These are phyloP conservation scores for Eristalis pertinax DNA, from an alignment of 2,888 invertebrate species.

Conservation along the genomic window DNA sequence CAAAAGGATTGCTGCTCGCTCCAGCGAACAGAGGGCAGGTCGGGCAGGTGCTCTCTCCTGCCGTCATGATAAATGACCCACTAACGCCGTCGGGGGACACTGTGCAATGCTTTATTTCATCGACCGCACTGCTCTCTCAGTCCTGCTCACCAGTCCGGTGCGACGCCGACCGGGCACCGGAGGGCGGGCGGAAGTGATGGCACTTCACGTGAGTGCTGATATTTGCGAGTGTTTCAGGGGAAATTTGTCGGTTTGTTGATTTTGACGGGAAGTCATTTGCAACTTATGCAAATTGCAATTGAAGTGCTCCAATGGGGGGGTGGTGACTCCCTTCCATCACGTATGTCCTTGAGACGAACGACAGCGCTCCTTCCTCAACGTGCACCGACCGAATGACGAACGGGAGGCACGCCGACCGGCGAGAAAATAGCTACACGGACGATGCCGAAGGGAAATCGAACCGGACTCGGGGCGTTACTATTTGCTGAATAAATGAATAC, in stretches of 20 bases:
- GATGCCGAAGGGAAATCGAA: conserved; percentile 21
- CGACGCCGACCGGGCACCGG: neutral
- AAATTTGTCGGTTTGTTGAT: conserved; percentile 58
- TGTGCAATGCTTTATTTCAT: conserved; percentile 5
- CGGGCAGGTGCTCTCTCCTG: neutral
- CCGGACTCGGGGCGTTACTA: conserved; percentile 18
- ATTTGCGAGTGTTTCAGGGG: conserved; percentile 42
- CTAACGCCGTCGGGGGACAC: conserved; percentile 4
- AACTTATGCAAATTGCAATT: conserved; percentile 51
- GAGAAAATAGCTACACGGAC: neutral
- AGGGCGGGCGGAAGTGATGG: neutral
- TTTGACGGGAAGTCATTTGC: conserved; percentile 55
- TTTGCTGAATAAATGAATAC: conserved; percentile 49
- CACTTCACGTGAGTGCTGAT: conserved; percentile 32
- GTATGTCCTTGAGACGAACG: neutral
- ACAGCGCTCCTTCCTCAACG: neutral
- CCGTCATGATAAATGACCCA: conserved; percentile 32
- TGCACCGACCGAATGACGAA: neutral
- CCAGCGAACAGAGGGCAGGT: neutral
- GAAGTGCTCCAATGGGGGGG: conserved; percentile 7
- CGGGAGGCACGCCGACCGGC: neutral
- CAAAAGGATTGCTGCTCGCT: neutral
- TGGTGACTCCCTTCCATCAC: neutral
- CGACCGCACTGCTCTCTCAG: neutral
- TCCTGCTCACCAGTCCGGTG: neutral